Evolutionary conservation across 2,797 vertebrate genomes (phyloP).

Genomic region (Perdix hodgsoniae): DNA sequence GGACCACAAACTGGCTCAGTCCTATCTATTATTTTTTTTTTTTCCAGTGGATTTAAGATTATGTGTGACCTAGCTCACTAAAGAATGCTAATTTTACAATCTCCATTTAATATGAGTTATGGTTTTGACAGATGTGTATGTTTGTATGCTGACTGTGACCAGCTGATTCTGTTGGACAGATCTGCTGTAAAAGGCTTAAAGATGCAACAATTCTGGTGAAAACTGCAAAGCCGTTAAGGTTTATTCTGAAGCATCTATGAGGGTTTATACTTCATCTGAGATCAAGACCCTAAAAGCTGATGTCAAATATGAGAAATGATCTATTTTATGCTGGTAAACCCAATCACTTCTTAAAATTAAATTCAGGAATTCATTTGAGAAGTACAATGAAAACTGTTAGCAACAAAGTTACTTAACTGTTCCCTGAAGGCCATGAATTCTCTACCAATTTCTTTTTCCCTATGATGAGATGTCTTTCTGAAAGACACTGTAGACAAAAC

Average conservation of each 20-base stretch:
- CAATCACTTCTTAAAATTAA: background rate
- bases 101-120: slow-evolving; percentile 5
- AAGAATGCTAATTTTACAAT: background rate
- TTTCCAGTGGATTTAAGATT: background rate
- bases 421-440: background rate
- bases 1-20: background rate
- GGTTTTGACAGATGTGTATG: slow-evolving; percentile 13
- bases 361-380: background rate
- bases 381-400: background rate
- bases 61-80: background rate
- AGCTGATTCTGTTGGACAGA: slow-evolving; percentile 18
- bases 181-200: background rate
- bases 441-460: background rate
- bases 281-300: background rate
- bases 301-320: background rate
- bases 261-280: background rate
- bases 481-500: background rate
- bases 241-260: background rate
- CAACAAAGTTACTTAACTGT: background rate
- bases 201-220: background rate
- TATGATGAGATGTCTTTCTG: accelerated
- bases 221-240: background rate
- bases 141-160: background rate
- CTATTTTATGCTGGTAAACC: background rate
- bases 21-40: background rate